phyloP scores from a whole-genome alignment of 2,888 invertebrate species.

The Chaitophorus viminalis region DNA sequence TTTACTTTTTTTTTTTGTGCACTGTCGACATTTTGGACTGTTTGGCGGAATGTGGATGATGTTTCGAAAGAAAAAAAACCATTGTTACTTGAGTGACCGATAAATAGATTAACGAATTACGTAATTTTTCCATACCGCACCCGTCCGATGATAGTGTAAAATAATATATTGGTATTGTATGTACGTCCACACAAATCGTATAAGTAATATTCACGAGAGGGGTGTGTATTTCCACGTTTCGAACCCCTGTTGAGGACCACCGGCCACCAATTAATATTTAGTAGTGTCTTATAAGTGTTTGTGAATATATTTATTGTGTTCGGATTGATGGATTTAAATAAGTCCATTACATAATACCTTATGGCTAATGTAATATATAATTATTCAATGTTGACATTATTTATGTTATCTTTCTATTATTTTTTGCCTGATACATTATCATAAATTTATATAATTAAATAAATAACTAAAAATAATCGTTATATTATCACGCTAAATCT shows the following conservation, averaged over 20 bases:
- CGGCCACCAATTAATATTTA: not conserved
- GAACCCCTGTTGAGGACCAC: not conserved
- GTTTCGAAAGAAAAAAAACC: no score
- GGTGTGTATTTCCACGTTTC: not conserved
- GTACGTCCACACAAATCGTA: no score
- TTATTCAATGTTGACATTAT: not conserved
- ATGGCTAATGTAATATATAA: no score
- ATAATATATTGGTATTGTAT: not conserved
- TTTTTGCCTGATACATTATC: not conserved
- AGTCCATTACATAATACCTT: not conserved
- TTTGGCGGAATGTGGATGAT: no score
- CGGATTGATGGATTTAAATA: not conserved
- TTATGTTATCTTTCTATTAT: not conserved
- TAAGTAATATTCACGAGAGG: not conserved
- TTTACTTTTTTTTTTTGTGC: no score
- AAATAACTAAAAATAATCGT: no score
- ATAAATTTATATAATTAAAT: no score
- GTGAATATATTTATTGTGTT: no score
- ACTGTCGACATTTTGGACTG: no score
- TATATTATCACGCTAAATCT: no score
- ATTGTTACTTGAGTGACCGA: no score
- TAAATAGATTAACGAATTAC: no score
- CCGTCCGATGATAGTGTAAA: not conserved
- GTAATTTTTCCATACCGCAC: not conserved
- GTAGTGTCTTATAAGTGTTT: not conserved